Percentiles rank a stretch among this genome's conserved stretches.
Evolutionary conservation across 2,797 vertebrate genomes (phyloP).

Genomic region (Galaxias olidus): DNA sequence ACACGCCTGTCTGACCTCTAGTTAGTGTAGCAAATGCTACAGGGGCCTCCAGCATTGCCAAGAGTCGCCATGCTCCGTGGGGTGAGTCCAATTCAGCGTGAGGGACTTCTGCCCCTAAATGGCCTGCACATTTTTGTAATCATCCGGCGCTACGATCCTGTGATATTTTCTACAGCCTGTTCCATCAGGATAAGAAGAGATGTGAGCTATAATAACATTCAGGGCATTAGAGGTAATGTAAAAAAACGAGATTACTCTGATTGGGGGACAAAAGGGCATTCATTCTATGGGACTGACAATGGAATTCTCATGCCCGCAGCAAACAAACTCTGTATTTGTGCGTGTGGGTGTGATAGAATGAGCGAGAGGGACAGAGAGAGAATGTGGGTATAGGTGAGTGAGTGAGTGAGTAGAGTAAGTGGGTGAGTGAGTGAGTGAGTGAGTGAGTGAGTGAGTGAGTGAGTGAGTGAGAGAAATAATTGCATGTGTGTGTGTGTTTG

Average conservation of each 20-base stretch:
- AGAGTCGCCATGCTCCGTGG: background rate
- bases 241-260: background rate
- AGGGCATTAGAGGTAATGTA: too few relatives aligned
- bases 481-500: background rate
- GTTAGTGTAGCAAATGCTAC: constrained; percentile 2
- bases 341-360: background rate
- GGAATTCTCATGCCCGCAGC: background rate
- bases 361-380: background rate
- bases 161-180: background rate
- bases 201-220: too few relatives aligned
- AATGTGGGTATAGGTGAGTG: background rate
- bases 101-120: constrained; percentile 3
- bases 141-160: background rate
- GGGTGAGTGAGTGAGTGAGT: background rate
- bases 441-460: background rate
- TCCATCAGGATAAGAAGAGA: too few relatives aligned
- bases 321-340: too few relatives aligned
- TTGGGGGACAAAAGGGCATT: background rate
- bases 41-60: background rate
- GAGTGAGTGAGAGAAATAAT: background rate
- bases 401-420: background rate
- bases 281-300: background rate
- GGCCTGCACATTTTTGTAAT: constrained; percentile 7
- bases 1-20: background rate
- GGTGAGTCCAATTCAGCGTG: constrained; percentile 3